Conservation (phyloP, 2,797 vertebrate species). For the Hapalemur alaotrensis region DNA sequence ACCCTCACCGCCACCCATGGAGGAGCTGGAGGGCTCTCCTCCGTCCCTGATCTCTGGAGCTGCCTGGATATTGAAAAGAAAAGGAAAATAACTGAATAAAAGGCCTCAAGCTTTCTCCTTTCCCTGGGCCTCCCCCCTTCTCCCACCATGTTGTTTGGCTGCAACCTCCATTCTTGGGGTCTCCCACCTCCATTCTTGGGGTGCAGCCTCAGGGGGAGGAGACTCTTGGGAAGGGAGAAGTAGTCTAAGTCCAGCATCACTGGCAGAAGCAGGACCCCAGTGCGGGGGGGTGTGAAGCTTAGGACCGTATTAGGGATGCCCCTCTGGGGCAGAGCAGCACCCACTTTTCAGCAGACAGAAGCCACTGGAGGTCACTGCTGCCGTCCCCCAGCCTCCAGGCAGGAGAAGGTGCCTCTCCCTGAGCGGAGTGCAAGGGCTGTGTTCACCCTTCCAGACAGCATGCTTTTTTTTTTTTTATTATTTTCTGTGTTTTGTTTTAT, state of each 20-base stretch:
- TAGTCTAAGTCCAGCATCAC: neutral
- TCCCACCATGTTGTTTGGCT: neutral
- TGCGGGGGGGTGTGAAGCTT: neutral
- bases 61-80: neutral
- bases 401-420: neutral
- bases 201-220: neutral
- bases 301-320: neutral
- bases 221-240: neutral
- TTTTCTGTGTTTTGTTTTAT: constrained; percentile 51
- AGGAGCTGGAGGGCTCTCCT: neutral
- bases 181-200: neutral
- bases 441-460: neutral
- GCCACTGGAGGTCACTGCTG: neutral
- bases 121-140: neutral
- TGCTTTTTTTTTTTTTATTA: neutral
- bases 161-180: no score
- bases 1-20: neutral
- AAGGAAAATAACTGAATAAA: constrained; percentile 18
- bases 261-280: neutral
- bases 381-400: neutral
- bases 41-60: neutral
- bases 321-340: neutral
- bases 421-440: neutral
- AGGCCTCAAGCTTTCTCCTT: neutral
- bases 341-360: neutral